Base-by-base conservation (phyloP, 2,797 vertebrate species). In the Prionace glauca region DNA sequence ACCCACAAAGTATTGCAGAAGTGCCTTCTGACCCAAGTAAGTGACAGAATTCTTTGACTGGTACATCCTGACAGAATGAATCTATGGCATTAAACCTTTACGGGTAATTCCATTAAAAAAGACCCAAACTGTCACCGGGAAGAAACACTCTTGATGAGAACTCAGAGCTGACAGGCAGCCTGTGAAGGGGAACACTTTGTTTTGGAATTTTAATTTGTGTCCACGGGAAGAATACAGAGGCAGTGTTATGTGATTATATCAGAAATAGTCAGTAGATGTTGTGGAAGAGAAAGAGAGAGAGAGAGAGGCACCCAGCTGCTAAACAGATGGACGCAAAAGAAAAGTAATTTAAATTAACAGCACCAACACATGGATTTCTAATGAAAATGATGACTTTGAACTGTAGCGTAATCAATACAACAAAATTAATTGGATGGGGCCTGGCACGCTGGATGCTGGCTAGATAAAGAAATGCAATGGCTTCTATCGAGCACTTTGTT, bases 121-220 rank as follows among this genome's bases (percentile, higher is more conserved):
- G 24, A 74, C 10, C 71, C 74, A 72, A 94, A 50, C 45, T 50
- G 65, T 94, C 69, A 9, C 24, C 7, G 24, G 26, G 26, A 71
- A 29, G 74, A 36, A 71, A 94, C 56, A 94, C 14, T 14, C 69
- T 74, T 72, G 67, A 50, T 74, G n/a, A 45, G 26, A 56, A 94
- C 74, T 26, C 93, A 72, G 22, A 94, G 36, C 71, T 29, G 29
- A 5, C 41, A 71, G 93, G 41, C 41, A 94, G 69, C 60, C 60
- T 36, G 32, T 74, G 69, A 94, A 94, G 91, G 91, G 50, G 71
- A 71, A 93, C 36, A 94, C 29, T 94, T 41, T 72, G 26, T 94
- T 94, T 71, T 94, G 50, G 26, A 65, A 74, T 72, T 71, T 94
- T 94, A 50, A 94, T 72, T 32, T 14, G 45, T 94, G 36, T 32